Base-by-base conservation (phyloP, 37 sponge, comb jelly and placozoan genomes). In the Axinella damicornis region DNA sequence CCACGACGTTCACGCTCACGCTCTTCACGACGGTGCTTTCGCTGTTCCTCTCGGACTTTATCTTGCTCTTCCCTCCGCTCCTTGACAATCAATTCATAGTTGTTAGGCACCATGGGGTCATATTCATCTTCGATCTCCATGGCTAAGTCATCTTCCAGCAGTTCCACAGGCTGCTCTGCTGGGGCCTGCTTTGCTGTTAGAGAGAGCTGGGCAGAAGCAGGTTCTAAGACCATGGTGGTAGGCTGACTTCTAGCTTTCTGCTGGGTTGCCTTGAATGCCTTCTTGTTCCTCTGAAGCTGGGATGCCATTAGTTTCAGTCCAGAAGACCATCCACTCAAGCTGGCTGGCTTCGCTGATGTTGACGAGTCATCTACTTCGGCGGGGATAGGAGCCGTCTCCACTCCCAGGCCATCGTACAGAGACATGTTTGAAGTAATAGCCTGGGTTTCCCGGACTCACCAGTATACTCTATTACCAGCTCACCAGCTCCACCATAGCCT, bases 51-150 rank as follows among this genome's bases (percentile, higher is more conserved):
- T 57, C 76, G 62, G 2, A 25, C 64, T 53, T 82, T 78, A 1
- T 77, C 91, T 53, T 87, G 31, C 57, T 85, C 73, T 17, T 24
- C 83, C 58, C 63, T 73, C 73, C 75, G 53, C 54, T 77, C 72
- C 20, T 60, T 63, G 40, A 76, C 19, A 0, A 89, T 71, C 38
- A 67, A 59, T 37, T 95, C 98, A 78, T 95, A 99, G 63, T 93
- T 92, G 57, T 99, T 99, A 4, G 99, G 99, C 19, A 85, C 56
- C 53, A 93, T 38, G n/a, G 99, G 99, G 62, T 99, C 92, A 73
- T 99, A 99, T 77, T 97, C 95, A 60, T 96, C 89, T 30, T 82
- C 78, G 19, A 93, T 54, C 41, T 75, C 85, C 37, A 85, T 63
- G 0, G 90, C 81, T 6, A 93, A 27, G 31, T 93, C 89, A 81